phyloP scores from a whole-genome alignment of 2,113 vertebrate genomes.

The Ictalurus punctatus region DNA sequence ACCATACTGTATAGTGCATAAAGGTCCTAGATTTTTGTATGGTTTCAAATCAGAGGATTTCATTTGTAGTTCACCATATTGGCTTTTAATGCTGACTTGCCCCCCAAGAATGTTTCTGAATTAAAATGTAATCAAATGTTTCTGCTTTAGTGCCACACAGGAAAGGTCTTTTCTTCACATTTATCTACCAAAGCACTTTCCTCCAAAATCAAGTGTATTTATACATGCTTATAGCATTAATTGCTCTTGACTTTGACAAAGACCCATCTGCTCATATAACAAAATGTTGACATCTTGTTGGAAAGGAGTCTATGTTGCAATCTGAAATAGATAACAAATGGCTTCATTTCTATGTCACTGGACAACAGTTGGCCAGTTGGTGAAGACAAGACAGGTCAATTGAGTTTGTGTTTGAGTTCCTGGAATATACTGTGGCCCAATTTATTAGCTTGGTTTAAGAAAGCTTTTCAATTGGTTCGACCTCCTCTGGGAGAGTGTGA shows the following conservation, averaged over 20 bases:
- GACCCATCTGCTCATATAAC: no score
- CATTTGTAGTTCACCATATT: neutral
- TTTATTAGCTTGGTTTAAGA: conserved; percentile 43
- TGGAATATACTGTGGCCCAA: conserved; percentile 37
- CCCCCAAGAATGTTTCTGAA: neutral
- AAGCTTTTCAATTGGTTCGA: conserved; percentile 12
- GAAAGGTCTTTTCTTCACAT: neutral
- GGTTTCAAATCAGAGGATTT: neutral
- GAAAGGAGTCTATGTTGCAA: neutral
- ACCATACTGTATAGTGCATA: neutral
- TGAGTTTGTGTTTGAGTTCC: neutral
- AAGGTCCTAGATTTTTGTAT: neutral
- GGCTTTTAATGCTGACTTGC: neutral
- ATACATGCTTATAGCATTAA: neutral
- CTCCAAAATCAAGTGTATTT: neutral
- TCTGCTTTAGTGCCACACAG: neutral
- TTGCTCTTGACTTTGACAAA: neutral
- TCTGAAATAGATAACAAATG: neutral
- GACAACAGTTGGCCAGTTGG: conserved; percentile 14
- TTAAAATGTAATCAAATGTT: neutral
- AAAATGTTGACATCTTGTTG: neutral
- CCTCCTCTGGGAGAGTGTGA: conserved; percentile 2
- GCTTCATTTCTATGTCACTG: neutral
- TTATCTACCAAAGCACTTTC: neutral
- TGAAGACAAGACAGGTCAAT: conserved; percentile 11